Base-by-base conservation (phyloP, 2,888 invertebrate species). In the Drosophila koepferae region DNA sequence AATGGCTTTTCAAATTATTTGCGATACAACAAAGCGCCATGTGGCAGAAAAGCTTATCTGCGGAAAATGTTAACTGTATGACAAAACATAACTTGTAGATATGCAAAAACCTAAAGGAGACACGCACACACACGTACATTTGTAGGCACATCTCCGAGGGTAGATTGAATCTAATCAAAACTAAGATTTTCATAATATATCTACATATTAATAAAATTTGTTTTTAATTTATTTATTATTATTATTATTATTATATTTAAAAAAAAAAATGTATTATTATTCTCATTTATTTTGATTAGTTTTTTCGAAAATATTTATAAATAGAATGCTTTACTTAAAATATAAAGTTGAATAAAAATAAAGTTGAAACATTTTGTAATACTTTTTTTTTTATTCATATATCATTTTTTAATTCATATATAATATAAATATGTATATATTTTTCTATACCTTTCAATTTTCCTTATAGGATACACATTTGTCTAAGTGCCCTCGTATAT, bases 31-130 rank as follows among this genome's bases (percentile, higher is more conserved):
- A 63, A 53, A 64, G 61, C 53, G 60, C 69, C 78, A 81, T 81
- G 78, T 82, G 87, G 67, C 81, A 80, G 77, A 83, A 89, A 72
- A 77, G 90, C 86, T 87, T 90, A 87, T 88, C 90, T 87, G 74
- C 74, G 83, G 74, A 81, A 88, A 87, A 90, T 84, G 86, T 86
- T 86, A 86, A 90, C 84, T 79, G 79, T 86, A 89, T 80, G 87
- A 77, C 72, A 80, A 85, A 87, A 81, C 85, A 89, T 89, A 90
- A 90, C 83, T 85, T 89, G 59, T 76, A 83, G 82, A 89, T 90
- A 89, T 89, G 87, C 88, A 90, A 85, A 51, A 86, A 71, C 66
- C 59, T 28, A 80, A 78, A 49, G 43, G 58, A 55, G 48, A 14
- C 41, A 23, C 43, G 51, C 41, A 61, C 20, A 40, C 51, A 34